Evolutionary conservation across 2,113 vertebrate genomes (phyloP).

Genomic region (Heterochromis multidens): DNA sequence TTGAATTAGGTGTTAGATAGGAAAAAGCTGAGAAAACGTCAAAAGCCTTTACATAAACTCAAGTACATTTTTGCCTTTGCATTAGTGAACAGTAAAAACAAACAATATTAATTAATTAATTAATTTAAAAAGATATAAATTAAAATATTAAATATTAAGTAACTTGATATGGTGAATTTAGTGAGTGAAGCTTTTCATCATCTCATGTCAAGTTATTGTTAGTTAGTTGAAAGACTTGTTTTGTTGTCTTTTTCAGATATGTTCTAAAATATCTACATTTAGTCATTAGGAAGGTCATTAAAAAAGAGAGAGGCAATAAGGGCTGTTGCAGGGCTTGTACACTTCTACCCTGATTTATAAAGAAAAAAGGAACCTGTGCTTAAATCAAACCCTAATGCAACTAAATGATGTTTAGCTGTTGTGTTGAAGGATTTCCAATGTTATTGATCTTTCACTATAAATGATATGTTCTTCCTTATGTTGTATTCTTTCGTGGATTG

Average conservation of each 20-base stretch:
- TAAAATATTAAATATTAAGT: background rate
- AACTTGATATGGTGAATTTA: background rate
- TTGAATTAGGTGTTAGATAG: background rate
- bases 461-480: background rate
- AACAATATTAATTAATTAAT: background rate
- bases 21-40: background rate
- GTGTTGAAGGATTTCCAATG: background rate
- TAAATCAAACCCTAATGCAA: background rate
- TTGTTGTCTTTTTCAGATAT: background rate
- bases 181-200: background rate
- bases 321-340: background rate
- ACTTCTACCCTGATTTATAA: background rate
- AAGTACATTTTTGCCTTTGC: background rate
- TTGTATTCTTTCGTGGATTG: background rate
- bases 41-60: background rate
- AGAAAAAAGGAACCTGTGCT: background rate
- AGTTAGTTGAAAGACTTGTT: background rate
- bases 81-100: background rate
- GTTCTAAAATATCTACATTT: background rate
- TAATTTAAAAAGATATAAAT: background rate
- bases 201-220: background rate
- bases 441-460: background rate
- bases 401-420: background rate
- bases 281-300: background rate
- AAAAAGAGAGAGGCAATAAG: background rate